These are phyloP conservation scores for Agonopterix subpropinquella DNA, from an alignment of 2,888 invertebrate species.

Conservation along the genomic window DNA sequence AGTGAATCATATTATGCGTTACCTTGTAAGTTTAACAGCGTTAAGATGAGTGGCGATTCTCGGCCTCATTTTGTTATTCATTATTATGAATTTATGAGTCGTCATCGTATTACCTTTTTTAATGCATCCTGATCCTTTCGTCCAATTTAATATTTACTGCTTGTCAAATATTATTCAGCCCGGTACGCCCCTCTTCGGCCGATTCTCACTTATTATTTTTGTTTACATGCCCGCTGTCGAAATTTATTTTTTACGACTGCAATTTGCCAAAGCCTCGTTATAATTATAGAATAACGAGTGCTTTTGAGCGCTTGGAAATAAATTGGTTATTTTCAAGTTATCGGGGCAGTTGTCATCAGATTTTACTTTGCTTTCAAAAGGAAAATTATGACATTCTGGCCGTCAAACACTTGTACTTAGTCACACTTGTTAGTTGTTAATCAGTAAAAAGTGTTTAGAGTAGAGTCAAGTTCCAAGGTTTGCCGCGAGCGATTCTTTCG, in stretches of 20 bases:
- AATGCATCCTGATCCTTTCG: slow-evolving; percentile 39
- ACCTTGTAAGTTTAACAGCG: slow-evolving; percentile 52
- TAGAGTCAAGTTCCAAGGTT: too few relatives aligned
- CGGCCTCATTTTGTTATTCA: slow-evolving; percentile 30
- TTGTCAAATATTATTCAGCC: slow-evolving; percentile 56
- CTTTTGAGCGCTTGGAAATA: slow-evolving; percentile 14
- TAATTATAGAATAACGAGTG: slow-evolving; percentile 34
- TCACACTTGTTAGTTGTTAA: too few relatives aligned
- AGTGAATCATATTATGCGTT: not conserved
- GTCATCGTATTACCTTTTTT: slow-evolving; percentile 33
- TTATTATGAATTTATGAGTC: slow-evolving; percentile 35
- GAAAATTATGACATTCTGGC: too few relatives aligned
- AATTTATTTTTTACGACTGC: slow-evolving; percentile 43
- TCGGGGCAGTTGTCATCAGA: not conserved
- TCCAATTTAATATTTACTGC: slow-evolving; percentile 63
- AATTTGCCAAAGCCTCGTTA: slow-evolving; percentile 38
- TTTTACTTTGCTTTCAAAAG: too few relatives aligned
- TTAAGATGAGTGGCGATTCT: slow-evolving; percentile 55
- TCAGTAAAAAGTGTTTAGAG: too few relatives aligned
- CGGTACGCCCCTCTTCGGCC: slow-evolving; percentile 38
- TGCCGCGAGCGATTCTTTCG: too few relatives aligned
- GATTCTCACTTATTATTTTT: slow-evolving; percentile 45
- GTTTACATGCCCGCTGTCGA: slow-evolving; percentile 43
- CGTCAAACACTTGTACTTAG: too few relatives aligned
- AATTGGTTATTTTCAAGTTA: slow-evolving; percentile 22